Evolutionary conservation across 1,140 invertebrate genomes (phyloP).

Genomic region (Parapsyche elsis): DNA sequence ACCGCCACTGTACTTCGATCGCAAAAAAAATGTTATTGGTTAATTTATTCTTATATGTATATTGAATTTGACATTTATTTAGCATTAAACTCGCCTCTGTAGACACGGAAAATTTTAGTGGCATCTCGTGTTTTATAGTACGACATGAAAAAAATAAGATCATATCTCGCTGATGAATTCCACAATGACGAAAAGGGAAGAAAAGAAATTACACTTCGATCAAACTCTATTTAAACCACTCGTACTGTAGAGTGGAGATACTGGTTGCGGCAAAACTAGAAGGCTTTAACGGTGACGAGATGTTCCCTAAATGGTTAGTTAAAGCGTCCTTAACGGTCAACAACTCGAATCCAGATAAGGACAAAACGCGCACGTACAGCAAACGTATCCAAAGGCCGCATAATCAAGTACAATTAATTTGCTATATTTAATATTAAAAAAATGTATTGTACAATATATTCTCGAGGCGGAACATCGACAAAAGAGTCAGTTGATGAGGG

Average conservation of each 20-base stretch:
- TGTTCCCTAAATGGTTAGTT: conserved; percentile 6
- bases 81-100: not conserved
- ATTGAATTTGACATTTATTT: not conserved
- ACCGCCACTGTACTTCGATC: not conserved
- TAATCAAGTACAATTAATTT: not conserved
- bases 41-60: no score
- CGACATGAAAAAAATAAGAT: no score
- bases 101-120: not conserved
- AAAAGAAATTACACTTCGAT: not conserved
- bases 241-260: not conserved
- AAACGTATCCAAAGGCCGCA: not conserved
- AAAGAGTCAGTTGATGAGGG: not conserved
- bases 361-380: not conserved
- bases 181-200: not conserved
- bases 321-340: conserved; percentile 19
- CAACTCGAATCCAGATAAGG: not conserved
- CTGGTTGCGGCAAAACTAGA: not conserved
- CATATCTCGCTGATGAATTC: no score
- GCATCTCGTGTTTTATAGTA: not conserved
- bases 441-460: not conserved
- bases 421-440: not conserved
- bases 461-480: not conserved
- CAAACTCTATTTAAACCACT: not conserved
- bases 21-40: not conserved
- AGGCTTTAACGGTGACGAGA: not conserved